Evolutionary conservation across 1,140 invertebrate species (phyloP), one percentile per base, ranked within the genome.

Genomic region (Rhyacophila brunnea): DNA sequence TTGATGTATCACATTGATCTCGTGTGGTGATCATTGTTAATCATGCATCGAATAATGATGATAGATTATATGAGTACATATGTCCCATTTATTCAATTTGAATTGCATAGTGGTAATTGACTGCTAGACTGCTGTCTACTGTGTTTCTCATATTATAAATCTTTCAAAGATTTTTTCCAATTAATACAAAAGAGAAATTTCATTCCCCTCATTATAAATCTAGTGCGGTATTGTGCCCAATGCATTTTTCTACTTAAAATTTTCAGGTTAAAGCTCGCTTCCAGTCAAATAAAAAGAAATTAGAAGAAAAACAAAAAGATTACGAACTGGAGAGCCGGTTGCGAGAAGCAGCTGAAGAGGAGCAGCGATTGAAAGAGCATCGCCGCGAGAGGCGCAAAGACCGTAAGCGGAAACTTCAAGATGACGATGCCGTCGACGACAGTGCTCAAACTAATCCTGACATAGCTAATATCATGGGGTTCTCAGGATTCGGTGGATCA

Each of bases 381-480:
- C 79, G 91, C 54, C 89, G 90, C 70, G 95, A 98, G 72, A 92
- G 90, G 68, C 83, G 89, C 65, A 93, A 95, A 75, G 92, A 96
- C 53, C 87, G 88, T 43, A 98, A 98, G 72, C 80, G 93, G 35
- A 96, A 93, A 78, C 78, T 87, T 11, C 86, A 92, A 50, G 88
- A 93, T 62, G 79, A 82, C 28, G 83, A 86, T 19, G 86, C 88
- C 11, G 83, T 85, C 19, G 77, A 79, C 1, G 75, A 80, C 28
- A 82, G 81, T 38, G 74, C 78, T 10, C 80, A 83, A 1, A 85
- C 92, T 60, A 87, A 81, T 54, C 84, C 84, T 45, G 94, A 98
- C 72, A 87, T 99, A 77, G 89, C 93, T 6, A 87, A 92, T 54
- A 87, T 99, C 38, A 99, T 99, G 97, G 96, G 97, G 13, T 99